Base-by-base conservation (phyloP, 2,888 invertebrate genomes). In the Chloroclysta siterata region DNA sequence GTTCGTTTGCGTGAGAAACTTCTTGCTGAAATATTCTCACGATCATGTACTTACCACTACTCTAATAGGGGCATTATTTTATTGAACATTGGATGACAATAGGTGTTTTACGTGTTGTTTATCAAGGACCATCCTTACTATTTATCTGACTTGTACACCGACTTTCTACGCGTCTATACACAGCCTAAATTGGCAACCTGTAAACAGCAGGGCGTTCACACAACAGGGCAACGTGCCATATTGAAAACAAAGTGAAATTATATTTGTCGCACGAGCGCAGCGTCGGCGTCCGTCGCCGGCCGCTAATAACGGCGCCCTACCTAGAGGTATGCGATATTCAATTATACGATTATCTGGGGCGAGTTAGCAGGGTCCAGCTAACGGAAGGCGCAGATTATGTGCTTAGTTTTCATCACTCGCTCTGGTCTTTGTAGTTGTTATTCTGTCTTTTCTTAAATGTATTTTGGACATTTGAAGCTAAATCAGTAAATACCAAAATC, bases 1-100 rank as follows among this genome's bases (percentile, higher is more conserved):
- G 59, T 51, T 58, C 33, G 60, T 52, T 60, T 13, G 63, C 75
- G 73, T 76, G 76, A 67, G 76, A 77, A 75, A 51, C 22, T 62
- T 60, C 47, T 53, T 61, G 60, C 59, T 44, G 47, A 64, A 69
- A 69, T 72, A 63, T 73, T 75, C 74, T 63, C 77, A 76, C 68
- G 72, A 64, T 48, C 60, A 41, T 60, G 53, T 53, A 62, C 53
- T 44, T 53, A 22, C 22, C 36, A 11, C 53, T 59, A 53, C 44
- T 10, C 10, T 3, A n/a, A n/a, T n/a, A n/a, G n/a, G 29, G 6
- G 15, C 48, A 42, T 60, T 53, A 48, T 60, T 53, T 41, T 44
- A 14, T 28, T 33, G 14, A 14, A 48, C 17, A 41, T 50, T 41
- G 28, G 15, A 36, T 22, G 15, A 41, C 42, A 50, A 42, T 42